A percentile compares a stretch with the other conserved stretches of the same genome.
phyloP scores from a whole-genome alignment of 2,888 invertebrate species.

The Isotomurus palustris region DNA sequence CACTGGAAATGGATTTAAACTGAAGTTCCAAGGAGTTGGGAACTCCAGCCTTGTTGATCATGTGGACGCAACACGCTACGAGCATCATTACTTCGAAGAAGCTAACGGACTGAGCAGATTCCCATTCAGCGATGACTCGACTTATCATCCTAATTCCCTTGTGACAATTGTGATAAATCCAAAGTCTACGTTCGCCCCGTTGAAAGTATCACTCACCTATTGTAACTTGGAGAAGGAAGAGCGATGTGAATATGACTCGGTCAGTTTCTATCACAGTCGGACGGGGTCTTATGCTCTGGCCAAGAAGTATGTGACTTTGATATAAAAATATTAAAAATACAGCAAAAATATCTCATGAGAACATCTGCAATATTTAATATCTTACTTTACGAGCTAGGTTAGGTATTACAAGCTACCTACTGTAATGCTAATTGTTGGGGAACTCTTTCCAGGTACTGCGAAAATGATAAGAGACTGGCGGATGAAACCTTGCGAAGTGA shows the following conservation, averaged over 20 bases:
- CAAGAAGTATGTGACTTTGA: constrained; percentile 18
- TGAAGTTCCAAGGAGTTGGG: constrained; percentile 28
- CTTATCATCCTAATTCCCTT: constrained; percentile 30
- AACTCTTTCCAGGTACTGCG: constrained; percentile 24
- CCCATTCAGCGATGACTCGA: constrained; percentile 11
- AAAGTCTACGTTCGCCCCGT: neutral
- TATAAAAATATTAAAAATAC: neutral
- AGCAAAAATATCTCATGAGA: no score
- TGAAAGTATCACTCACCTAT: constrained; percentile 14
- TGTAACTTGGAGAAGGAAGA: constrained; percentile 30
- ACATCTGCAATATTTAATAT: no score
- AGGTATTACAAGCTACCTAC: no score
- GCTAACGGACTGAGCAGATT: constrained; percentile 11
- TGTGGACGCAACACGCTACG: constrained; percentile 20
- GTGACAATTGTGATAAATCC: constrained; percentile 27
- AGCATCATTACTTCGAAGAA: constrained; percentile 15
- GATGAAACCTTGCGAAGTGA: constrained; percentile 18
- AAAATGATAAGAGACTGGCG: constrained; percentile 15
- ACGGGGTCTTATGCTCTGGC: constrained; percentile 20
- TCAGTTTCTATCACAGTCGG: constrained; percentile 27
- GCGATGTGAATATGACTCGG: constrained; percentile 30
- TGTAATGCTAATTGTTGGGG: no score
- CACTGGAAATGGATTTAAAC: constrained; percentile 28
- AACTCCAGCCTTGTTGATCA: constrained; percentile 11
- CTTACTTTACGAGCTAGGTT: no score